Base-by-base conservation (phyloP, 2,797 vertebrate species). In the Cuniculus paca region DNA sequence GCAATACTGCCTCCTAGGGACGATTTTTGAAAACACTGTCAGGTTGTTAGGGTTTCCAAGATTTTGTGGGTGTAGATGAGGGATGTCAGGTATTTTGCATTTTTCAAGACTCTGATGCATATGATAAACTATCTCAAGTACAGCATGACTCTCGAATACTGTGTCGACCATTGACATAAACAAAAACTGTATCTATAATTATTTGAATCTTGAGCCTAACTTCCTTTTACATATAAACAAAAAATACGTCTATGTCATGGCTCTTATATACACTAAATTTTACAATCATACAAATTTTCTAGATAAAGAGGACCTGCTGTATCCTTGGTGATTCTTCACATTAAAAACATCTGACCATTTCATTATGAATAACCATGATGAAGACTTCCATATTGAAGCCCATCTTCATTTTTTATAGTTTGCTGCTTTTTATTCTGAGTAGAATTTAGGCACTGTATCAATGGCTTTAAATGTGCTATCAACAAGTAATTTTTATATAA, bases 1-100 rank as follows among this genome's bases (percentile, higher is more conserved):
- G 17, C 52, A 82, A 95, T 87, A 80, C 54, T 87, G 70, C 63
- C 88, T 83, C 86, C 58, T 91, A 79, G 36, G 26, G 61, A 60
- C 1, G 2, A 7, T 4, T 60, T 95, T 82, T 60, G 19, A 85
- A 68, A 88, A 60, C 68, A 86, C 22, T 31, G 16, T 45, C 56
- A 88, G 22, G 8, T 52, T 63, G 54, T 61, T 9, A 20, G 1
- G 14, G 8, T 58, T 91, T 96, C 91, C 45, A 5, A 2, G 31
- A 28, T 16, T 28, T 93, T 74, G 50, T 48, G 26, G 28, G 34
- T 68, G 3, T 42, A 4, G 12, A 68, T 56, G 19, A 88, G 10
- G 31, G n/a, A 54, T 34, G 17, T 77, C 45, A 70, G 17, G 13
- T 54, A 61, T 34, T 20, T 54, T 54, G 22, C 60, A 72, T 72